Evolutionary conservation across 2,113 vertebrate genomes (phyloP).

Genomic region (Dolichallabes microphthalmus): DNA sequence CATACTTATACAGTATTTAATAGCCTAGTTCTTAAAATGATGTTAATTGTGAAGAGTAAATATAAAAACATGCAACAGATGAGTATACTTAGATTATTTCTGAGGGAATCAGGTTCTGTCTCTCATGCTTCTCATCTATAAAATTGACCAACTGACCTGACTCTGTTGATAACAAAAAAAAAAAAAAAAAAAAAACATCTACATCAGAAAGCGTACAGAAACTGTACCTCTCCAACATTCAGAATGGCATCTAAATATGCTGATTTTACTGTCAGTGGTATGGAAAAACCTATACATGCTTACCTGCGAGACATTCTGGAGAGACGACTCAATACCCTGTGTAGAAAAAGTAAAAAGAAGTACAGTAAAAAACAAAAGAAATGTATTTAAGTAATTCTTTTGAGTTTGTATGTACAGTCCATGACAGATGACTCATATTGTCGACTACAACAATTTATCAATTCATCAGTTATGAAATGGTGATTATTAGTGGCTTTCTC

Average conservation of each 20-base stretch:
- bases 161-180: too few species aligned
- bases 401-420: not conserved
- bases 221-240: too few species aligned
- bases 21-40: not conserved
- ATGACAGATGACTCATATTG: not conserved
- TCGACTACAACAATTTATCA: not conserved
- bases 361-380: not conserved
- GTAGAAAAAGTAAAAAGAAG: slow-evolving; percentile 6
- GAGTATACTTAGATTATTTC: not conserved
- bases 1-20: not conserved
- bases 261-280: too few species aligned
- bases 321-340: slow-evolving; percentile 63
- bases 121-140: not conserved
- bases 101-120: not conserved
- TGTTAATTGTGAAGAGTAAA: not conserved
- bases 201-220: too few species aligned
- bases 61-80: not conserved
- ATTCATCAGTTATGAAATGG: not conserved
- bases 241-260: too few species aligned
- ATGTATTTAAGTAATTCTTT: not conserved
- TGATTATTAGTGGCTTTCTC: not conserved
- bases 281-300: not conserved
- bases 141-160: too few species aligned
- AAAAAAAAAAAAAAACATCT: too few species aligned
- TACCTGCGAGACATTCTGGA: slow-evolving; percentile 67